These are phyloP conservation scores for Phalacrocorax carbo DNA, from an alignment of 2,113 vertebrate genomes.

Conservation along the genomic window DNA sequence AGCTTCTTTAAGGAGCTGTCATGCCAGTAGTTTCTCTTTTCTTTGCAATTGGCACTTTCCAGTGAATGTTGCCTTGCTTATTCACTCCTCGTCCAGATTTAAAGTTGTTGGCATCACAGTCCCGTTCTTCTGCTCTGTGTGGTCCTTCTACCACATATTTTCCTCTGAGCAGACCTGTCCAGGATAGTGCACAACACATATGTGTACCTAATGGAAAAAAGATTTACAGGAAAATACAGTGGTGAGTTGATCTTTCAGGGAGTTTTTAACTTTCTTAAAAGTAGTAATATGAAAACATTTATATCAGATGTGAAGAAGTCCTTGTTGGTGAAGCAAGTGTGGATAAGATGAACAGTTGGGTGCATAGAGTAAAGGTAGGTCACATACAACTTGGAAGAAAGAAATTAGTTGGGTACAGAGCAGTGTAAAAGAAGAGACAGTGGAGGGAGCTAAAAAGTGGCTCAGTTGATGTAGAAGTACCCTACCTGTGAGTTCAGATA, in stretches of 20 bases:
- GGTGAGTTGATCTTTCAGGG: neutral
- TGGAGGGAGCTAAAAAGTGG: neutral
- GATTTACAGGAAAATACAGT: neutral
- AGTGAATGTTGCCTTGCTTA: neutral
- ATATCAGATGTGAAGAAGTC: neutral
- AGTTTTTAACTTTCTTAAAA: neutral
- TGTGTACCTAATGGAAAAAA: neutral
- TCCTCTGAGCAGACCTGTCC: neutral
- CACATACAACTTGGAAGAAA: neutral
- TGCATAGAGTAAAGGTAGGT: neutral
- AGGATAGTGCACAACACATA: too few relatives aligned
- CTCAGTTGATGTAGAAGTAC: neutral
- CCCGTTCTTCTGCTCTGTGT: neutral
- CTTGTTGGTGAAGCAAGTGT: neutral
- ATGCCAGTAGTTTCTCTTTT: neutral
- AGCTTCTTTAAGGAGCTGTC: neutral
- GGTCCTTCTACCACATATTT: neutral
- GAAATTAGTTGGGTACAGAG: neutral
- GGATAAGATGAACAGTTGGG: neutral
- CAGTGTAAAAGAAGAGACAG: neutral
- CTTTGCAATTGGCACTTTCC: neutral
- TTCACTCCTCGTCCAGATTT: neutral
- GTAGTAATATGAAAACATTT: neutral
- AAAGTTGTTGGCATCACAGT: neutral
- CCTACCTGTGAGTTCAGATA: neutral